phyloP scores from a whole-genome alignment of 1,140 invertebrate genomes.

The Rhysida immarginata region DNA sequence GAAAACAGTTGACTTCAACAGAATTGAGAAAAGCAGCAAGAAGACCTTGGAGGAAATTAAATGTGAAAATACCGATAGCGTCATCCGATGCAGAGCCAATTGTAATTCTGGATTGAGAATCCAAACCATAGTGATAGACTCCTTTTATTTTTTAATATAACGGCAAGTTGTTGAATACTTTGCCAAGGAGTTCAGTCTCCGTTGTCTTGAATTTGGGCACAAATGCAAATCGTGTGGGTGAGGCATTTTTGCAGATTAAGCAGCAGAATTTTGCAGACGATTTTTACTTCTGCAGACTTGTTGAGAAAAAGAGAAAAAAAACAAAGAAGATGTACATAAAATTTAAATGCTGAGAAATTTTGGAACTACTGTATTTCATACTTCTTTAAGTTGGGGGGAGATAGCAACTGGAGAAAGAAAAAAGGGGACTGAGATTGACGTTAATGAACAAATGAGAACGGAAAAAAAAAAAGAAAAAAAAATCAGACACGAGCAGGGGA shows the following conservation, averaged over 20 bases:
- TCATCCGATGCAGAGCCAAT: background rate
- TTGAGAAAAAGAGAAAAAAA: too few species aligned
- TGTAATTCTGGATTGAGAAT: slow-evolving; percentile 2
- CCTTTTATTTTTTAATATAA: background rate
- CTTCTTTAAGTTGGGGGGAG: too few species aligned
- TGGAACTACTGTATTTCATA: too few species aligned
- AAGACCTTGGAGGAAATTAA: slow-evolving; percentile 54
- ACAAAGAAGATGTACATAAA: too few species aligned
- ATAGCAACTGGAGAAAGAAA: too few species aligned
- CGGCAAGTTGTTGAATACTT: background rate
- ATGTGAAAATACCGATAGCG: slow-evolving; percentile 4
- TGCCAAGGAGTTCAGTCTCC: background rate
- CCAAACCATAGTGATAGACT: background rate
- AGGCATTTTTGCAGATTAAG: background rate
- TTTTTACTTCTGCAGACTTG: background rate
- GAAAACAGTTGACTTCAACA: slow-evolving; percentile 57
- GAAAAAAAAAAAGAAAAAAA: too few species aligned
- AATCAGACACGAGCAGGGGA: too few species aligned
- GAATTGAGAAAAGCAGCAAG: slow-evolving; percentile 76
- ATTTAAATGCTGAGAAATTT: too few species aligned
- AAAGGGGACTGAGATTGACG: too few species aligned
- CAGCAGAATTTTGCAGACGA: background rate
- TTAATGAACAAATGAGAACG: too few species aligned
- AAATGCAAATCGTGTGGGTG: too few species aligned
- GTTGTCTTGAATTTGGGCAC: background rate